Base-by-base conservation (phyloP, 2,797 vertebrate genomes). In the Labroides dimidiatus region DNA sequence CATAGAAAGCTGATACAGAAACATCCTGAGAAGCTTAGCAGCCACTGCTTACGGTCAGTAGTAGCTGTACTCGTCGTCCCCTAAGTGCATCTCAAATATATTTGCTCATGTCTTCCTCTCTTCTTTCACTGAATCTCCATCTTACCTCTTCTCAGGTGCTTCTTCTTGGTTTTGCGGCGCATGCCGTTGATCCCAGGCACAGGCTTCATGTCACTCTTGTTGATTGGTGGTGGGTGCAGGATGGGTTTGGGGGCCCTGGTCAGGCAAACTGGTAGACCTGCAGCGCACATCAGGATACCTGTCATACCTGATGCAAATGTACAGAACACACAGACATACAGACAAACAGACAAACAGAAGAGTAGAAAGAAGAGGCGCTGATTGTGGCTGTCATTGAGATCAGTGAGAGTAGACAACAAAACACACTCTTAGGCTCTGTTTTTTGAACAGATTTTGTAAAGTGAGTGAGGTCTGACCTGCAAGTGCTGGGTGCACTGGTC, bases 161-260 rank as follows among this genome's bases (percentile, higher is more conserved):
- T 97, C 75, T 98, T 99, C 88, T 98, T 98, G 80, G 96, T 98
- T 91, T 98, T 99, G 91, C 97, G 96, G 66, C 96, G 95, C 93
- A 95, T 96, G 61, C 97, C 96, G 0, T 94, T 95, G 83, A 99
- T 90, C 2, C 97, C 97, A 0, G 95, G 96, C 61, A 99, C 97
- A 0, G 97, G 96, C 86, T 96, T 98, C 90, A 99, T 95, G 80
- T 99, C 97, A 0, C 96, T 96, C 93, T 98, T 99, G 90, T 93
- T 98, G 93, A 99, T 94, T 2, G 96, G 95, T 0, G 97, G 97
- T 0, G 97, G 97, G 89, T 99, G 97, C 80, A 99, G 93, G 64
- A 99, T 95, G 75, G 96, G 97, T 65, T 97, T 99, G 19, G 97
- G 97, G 21, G 97, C 96, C 1, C 97, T 95, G 9, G 97, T 99